These are phyloP conservation scores for Ochropacha duplaris DNA, from an alignment of 2,888 invertebrate genomes.

Conservation along the genomic window DNA sequence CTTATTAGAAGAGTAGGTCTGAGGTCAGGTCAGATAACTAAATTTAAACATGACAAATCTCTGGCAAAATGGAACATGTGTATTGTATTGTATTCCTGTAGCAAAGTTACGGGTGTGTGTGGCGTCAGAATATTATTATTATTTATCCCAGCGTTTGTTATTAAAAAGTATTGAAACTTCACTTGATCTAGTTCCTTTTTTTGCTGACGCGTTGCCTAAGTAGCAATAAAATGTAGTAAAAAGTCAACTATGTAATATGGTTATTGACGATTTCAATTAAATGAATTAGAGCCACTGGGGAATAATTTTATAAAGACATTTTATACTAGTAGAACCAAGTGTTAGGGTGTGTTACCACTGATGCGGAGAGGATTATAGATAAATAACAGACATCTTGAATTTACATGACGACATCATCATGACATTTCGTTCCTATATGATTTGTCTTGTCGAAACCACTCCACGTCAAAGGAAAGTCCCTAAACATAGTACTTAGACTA, in stretches of 20 bases:
- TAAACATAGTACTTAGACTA: not conserved
- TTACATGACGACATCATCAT: too few species aligned
- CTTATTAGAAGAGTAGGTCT: not conserved
- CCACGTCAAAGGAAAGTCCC: not conserved
- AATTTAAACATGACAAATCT: conserved; percentile 8
- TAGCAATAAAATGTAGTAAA: too few species aligned
- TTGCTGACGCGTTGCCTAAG: too few species aligned
- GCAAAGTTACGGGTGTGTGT: too few species aligned
- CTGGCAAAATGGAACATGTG: not conserved
- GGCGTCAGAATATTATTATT: not conserved
- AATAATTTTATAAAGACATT: too few species aligned
- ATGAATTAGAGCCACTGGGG: too few species aligned
- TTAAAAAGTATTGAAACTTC: too few species aligned
- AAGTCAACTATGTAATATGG: not conserved
- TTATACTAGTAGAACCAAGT: too few species aligned
- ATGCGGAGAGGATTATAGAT: not conserved
- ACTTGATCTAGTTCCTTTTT: not conserved
- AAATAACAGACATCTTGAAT: not conserved
- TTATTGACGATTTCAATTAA: too few species aligned
- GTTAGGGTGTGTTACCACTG: not conserved
- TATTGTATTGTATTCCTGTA: not conserved
- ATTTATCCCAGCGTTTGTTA: not conserved
- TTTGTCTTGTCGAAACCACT: not conserved
- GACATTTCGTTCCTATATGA: not conserved
- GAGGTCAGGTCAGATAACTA: not conserved